Percentiles rank a stretch among this genome's conserved stretches.
Evolutionary conservation across 2,797 vertebrate genomes (phyloP).

Genomic region (Prunella strophiata): DNA sequence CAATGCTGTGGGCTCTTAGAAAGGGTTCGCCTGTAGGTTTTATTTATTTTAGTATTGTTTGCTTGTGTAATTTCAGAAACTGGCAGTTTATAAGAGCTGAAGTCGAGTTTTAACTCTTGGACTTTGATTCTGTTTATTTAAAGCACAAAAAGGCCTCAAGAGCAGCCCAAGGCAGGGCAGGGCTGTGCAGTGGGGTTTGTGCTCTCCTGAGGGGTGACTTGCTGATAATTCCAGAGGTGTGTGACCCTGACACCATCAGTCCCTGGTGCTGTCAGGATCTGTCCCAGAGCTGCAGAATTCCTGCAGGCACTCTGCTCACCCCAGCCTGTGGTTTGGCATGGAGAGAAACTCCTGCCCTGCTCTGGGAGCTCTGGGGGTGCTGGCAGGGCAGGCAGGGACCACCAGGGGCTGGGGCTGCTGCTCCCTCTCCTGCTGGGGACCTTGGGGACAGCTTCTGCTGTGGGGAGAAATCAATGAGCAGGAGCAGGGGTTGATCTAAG

Average conservation of each 20-base stretch:
- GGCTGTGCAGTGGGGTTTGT: not conserved
- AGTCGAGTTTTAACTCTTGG: conserved; percentile 23
- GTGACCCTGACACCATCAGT: not conserved
- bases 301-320: not conserved
- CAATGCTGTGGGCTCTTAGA: conserved; percentile 17
- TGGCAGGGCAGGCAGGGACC: not conserved
- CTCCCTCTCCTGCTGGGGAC: not conserved
- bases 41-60: conserved; percentile 38
- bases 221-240: not conserved
- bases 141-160: not conserved
- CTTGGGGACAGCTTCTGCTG: not conserved
- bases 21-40: not conserved
- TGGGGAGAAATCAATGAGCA: not conserved
- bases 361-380: not conserved
- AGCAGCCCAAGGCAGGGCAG: not conserved
- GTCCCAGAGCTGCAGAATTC: not conserved
- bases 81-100: conserved; percentile 11
- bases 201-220: not conserved
- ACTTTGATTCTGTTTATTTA: conserved; percentile 39
- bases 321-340: conserved; percentile 7
- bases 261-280: not conserved
- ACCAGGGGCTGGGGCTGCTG: not conserved
- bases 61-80: conserved; percentile 31
- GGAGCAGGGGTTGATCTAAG: not conserved
- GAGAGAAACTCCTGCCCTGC: not conserved